phyloP scores from a whole-genome alignment of 92 coral and sea anemone genomes.

The Phenganax marumi region DNA sequence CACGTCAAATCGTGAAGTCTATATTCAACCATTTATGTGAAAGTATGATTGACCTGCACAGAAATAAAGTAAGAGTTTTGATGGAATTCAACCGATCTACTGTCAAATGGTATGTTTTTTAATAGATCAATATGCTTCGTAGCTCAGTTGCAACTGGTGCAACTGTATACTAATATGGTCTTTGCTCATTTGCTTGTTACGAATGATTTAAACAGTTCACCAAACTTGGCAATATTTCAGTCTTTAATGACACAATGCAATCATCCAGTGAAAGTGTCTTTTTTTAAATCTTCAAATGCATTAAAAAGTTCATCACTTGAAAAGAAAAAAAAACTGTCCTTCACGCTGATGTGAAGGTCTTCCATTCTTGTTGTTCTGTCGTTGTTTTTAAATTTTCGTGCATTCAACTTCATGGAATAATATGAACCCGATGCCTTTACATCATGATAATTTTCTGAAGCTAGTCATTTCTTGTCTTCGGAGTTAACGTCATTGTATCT shows the following conservation, averaged over 20 bases:
- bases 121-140: neutral
- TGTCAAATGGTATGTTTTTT: neutral
- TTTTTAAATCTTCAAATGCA: conserved; percentile 10
- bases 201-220: no score
- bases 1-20: no score
- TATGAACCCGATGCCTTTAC: no score
- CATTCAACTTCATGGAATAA: neutral
- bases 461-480: no score
- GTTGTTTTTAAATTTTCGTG: conserved; percentile 9
- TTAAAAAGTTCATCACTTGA: neutral
- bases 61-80: neutral
- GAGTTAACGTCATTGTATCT: no score
- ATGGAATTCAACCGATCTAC: neutral
- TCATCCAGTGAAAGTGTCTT: conserved; percentile 13
- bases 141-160: neutral
- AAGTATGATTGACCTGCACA: conserved; percentile 1
- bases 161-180: conserved; percentile 6
- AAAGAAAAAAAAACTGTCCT: no score
- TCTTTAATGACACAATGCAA: conserved; percentile 1
- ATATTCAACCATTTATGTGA: neutral
- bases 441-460: no score
- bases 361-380: no score
- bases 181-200: neutral
- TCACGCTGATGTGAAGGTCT: no score
- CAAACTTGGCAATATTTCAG: no score